Base-by-base conservation (phyloP, 2,888 invertebrate species). In the Drosophila paranaensis region DNA sequence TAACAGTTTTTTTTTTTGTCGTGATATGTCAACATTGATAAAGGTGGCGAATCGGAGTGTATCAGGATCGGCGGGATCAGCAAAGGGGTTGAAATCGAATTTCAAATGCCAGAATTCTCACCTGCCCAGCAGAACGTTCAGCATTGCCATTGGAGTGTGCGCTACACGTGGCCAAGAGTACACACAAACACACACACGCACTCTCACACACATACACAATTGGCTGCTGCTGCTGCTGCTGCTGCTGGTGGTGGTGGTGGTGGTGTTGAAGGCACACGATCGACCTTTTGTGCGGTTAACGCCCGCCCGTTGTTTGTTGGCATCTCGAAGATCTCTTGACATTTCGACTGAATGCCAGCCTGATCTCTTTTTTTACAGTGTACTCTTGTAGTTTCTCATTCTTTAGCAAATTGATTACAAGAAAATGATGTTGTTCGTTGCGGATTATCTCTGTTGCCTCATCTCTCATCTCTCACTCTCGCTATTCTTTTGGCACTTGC, bases 81-180 rank as follows among this genome's bases (percentile, higher is more conserved):
- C 40, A 48, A 74, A 60, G 43, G 77, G 77, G 77, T 77, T 79
- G 75, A 77, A 56, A 65, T 54, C 43, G 30, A 51, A 51, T 45
- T 39, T 11, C 61, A 62, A 48, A 60, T 54, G 20, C 14, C 30
- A n/a, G 16, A 61, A 70, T 62, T 80, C 72, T 86, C 83, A 83
- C 87, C 83, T 83, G 83, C 63, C 62, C 53, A 42, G 48, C 35
- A 20, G 55, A 62, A 14, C 48, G 53, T 50, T 10, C 48, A 63
- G 42, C 51, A 46, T 60, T 82, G 64, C 58, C 69, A 88, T 77
- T 88, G 83, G 83, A 88, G 83, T 88, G 88, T 83, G 83, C 87
- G 64, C 75, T 86, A 60, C 83, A 86, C 83, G 89, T 86, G 87
- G 69, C 65, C 67, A 61, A 63, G 51, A 61, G 42, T 27, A 56